Conservation (phyloP, 1,140 invertebrate genomes). For the Dinoponera quadriceps region DNA sequence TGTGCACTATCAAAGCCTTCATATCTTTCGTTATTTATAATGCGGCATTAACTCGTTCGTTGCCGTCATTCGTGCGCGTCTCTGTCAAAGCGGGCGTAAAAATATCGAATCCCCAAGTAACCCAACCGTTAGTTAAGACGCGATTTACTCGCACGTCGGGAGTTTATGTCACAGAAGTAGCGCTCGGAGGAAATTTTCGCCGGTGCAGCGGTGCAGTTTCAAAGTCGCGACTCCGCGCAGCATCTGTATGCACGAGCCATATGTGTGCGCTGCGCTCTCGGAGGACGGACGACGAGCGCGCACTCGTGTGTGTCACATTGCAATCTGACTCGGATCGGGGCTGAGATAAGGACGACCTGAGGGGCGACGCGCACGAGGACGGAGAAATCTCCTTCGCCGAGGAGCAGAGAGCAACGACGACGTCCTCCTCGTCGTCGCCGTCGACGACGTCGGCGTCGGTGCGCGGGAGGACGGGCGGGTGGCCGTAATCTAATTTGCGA, state of each 20-base stretch:
- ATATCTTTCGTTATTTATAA: too few species aligned
- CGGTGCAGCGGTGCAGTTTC: conserved; percentile 2
- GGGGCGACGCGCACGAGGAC: conserved; percentile 1
- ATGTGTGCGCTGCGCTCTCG: neutral
- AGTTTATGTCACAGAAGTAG: neutral
- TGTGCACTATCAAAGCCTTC: too few species aligned
- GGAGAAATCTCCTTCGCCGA: conserved; percentile 34
- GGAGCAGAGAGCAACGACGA: conserved; percentile 23
- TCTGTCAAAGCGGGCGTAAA: too few species aligned
- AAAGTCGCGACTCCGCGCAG: conserved; percentile 12
- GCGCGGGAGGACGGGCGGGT: conserved; percentile 30
- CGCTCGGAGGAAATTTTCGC: neutral
- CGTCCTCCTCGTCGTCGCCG: conserved; percentile 3
- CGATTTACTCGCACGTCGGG: neutral
- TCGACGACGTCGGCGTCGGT: conserved; percentile 33
- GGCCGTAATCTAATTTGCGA: conserved; percentile 74
- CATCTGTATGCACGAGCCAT: conserved; percentile 28
- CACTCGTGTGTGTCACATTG: neutral
- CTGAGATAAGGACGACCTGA: conserved; percentile 13
- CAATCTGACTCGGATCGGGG: conserved; percentile 32
- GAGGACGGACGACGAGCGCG: too few species aligned
- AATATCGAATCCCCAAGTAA: too few species aligned
- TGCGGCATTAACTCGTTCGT: too few species aligned
- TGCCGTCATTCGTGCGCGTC: too few species aligned
- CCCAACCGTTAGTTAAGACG: too few species aligned